phyloP scores from a whole-genome alignment of 2,797 vertebrate species.

The Halcyon badia region DNA sequence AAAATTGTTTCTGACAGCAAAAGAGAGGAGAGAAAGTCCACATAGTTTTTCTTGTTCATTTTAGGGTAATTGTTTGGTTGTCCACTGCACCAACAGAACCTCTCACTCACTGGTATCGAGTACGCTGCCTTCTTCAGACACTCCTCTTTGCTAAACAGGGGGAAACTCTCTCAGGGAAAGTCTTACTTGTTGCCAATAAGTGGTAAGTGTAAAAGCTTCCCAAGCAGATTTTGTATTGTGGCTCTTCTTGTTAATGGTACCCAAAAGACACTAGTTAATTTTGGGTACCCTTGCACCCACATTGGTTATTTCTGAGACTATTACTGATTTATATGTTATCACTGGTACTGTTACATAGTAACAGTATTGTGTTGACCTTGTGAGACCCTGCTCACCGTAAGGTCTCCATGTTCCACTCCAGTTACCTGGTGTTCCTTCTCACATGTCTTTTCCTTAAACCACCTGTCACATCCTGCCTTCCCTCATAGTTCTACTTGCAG shows the following conservation, averaged over 20 bases:
- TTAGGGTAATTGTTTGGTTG: slow-evolving; percentile 86
- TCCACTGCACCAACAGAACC: slow-evolving; percentile 86
- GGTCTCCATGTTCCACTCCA: neutral
- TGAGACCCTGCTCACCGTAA: neutral
- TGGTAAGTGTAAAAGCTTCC: slow-evolving; percentile 67
- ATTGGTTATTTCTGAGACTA: neutral
- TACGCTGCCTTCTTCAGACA: slow-evolving; percentile 85
- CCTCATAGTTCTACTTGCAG: neutral
- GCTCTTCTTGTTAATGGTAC: neutral
- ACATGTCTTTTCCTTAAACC: neutral
- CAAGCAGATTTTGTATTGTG: neutral
- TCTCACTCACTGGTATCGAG: slow-evolving; percentile 87
- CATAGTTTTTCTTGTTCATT: neutral
- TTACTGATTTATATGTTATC: neutral
- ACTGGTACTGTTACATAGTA: neutral
- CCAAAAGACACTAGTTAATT: neutral
- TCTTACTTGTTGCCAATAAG: slow-evolving; percentile 82
- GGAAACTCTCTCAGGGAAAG: slow-evolving; percentile 86
- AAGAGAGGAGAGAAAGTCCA: neutral
- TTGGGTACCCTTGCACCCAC: neutral
- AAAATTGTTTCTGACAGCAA: neutral
- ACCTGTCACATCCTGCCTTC: neutral
- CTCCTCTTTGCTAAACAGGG: slow-evolving; percentile 86
- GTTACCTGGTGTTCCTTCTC: neutral
- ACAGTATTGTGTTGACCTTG: neutral